Evolutionary conservation across 2,797 vertebrate species (phyloP), one percentile per base, ranked within the genome.

Genomic region (Atherinosoma microstoma): DNA sequence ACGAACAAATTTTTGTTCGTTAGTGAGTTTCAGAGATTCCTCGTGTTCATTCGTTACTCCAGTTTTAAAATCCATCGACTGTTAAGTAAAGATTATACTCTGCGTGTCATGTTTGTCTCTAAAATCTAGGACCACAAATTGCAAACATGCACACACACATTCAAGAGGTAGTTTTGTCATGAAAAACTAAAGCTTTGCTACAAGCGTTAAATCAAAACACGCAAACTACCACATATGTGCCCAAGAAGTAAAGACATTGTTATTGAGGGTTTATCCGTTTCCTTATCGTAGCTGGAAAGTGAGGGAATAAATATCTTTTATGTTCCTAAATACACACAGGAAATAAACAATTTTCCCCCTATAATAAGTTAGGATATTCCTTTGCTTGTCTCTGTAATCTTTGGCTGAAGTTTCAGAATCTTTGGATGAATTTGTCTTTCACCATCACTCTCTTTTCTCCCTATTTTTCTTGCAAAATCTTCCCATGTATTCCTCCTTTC

Each of bases 401-500:
- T 20, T 58, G 24, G 58, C 32, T 29, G 6, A 49, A 78, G 70
- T 71, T 53, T 75, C 49, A 20, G n/a, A 5, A 34, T 32, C 22
- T 45, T 22, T 22, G 22, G 54, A 18, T 18, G 45, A 40, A 9
- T 24, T 40, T 58, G 7, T 18, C 64, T 54, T 22, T 45, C 15
- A 47, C 20, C 0, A 54, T 78, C 59, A 70, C 67, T 67, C 65
- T 34, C 22, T 60, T 45, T 30, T 10, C 38, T 64, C 56, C 60
- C 30, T 35, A 51, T 68, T 75, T 73, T 32, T 65, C 56, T 68
- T 70, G 45, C 77, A 57, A 75, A 77, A 76, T 63, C 58, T 75
- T 53, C 27, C 34, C 32, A 9, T 24, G 5, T 27, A n/a, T 73
- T 73, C 64, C 67, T 76, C 45, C 62, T 58, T 78, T 63, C 22